phyloP scores from a whole-genome alignment of 1,140 invertebrate genomes.

The Melipona quadrifasciata region DNA sequence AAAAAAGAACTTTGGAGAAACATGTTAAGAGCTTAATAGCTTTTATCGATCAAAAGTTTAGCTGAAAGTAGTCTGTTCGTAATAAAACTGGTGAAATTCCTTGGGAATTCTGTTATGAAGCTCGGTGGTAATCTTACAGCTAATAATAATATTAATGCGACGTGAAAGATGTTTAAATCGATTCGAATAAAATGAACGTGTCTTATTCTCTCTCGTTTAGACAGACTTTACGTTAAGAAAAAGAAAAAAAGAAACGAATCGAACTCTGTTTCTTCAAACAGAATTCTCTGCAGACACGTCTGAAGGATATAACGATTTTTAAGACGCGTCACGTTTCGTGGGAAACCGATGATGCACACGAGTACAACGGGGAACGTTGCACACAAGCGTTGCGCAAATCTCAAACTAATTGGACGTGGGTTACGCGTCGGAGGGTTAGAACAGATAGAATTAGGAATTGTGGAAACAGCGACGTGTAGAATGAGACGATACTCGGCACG shows the following conservation, averaged over 20 bases:
- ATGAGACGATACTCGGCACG: conserved; percentile 11
- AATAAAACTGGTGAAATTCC: neutral
- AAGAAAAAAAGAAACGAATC: too few relatives aligned
- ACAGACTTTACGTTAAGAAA: too few relatives aligned
- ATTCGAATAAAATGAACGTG: too few relatives aligned
- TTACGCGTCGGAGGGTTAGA: conserved; percentile 36
- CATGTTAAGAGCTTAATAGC: neutral
- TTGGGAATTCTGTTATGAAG: neutral
- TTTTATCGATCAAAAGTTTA: neutral
- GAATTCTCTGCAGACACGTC: neutral
- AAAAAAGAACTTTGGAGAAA: neutral
- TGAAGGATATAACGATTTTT: neutral
- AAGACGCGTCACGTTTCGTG: too few relatives aligned
- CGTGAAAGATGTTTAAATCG: too few relatives aligned
- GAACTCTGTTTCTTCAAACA: too few relatives aligned
- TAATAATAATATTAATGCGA: neutral
- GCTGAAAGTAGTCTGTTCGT: neutral
- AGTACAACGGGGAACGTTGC: too few relatives aligned
- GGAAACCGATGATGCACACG: too few relatives aligned
- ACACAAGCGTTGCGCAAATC: neutral
- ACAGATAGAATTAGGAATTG: conserved; percentile 62
- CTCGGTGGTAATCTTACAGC: neutral
- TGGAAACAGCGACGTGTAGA: conserved; percentile 43
- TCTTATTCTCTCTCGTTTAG: too few relatives aligned
- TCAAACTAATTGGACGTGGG: conserved; percentile 46